phyloP scores from a whole-genome alignment of 2,888 invertebrate genomes.

The Caradrina clavipalpis region DNA sequence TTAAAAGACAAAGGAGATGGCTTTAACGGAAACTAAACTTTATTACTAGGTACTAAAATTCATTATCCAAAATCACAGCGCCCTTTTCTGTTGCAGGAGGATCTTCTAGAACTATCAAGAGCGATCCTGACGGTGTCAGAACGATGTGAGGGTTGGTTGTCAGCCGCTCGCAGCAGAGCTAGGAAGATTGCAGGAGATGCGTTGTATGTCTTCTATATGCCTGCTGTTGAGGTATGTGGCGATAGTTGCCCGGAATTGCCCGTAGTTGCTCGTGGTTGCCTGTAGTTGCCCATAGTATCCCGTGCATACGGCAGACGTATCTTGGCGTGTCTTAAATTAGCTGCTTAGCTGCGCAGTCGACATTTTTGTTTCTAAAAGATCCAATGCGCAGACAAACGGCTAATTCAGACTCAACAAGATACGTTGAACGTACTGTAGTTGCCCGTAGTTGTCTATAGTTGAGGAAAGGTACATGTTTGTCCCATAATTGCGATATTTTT shows the following conservation, averaged over 20 bases:
- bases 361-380: too few species aligned
- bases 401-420: too few species aligned
- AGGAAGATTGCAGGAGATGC: conserved; percentile 79
- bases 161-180: conserved; percentile 69
- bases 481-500: too few species aligned
- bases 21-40: too few species aligned
- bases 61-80: background rate
- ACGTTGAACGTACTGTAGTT: too few species aligned
- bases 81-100: conserved; percentile 71
- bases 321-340: too few species aligned
- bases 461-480: too few species aligned
- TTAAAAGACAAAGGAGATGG: too few species aligned
- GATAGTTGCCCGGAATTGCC: background rate
- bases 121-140: conserved; percentile 73
- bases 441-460: too few species aligned
- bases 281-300: background rate
- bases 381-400: too few species aligned
- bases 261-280: background rate
- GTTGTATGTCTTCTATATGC: conserved; percentile 73
- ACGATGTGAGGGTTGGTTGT: conserved; percentile 77
- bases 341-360: too few species aligned
- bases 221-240: conserved; percentile 79
- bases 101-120: conserved; percentile 76
- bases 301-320: too few species aligned
- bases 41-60: background rate